Conservation (phyloP, 2,888 invertebrate genomes). For the Sympetrum striolatum region DNA sequence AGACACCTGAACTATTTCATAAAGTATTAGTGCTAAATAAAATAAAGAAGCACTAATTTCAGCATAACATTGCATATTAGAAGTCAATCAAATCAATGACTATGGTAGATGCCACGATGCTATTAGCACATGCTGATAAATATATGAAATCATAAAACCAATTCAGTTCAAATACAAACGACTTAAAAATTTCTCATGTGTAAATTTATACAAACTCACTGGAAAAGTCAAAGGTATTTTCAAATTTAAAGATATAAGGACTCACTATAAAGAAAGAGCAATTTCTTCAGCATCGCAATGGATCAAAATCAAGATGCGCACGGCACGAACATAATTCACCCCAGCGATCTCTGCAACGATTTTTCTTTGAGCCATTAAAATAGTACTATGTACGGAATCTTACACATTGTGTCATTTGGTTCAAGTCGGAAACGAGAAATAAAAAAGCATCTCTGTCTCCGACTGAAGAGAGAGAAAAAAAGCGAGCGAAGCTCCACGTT, state of each 20-base stretch:
- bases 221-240: too few relatives aligned
- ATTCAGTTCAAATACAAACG: too few relatives aligned
- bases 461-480: neutral
- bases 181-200: too few relatives aligned
- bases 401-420: neutral
- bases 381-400: neutral
- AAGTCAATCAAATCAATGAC: too few relatives aligned
- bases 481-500: neutral
- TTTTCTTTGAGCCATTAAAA: neutral
- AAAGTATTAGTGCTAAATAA: too few relatives aligned
- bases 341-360: neutral
- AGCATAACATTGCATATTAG: too few relatives aligned
- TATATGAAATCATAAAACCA: too few relatives aligned
- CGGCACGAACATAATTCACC: neutral
- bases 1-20: too few relatives aligned
- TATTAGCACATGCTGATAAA: too few relatives aligned
- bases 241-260: neutral
- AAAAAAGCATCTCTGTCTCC: neutral
- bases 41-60: too few relatives aligned
- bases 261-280: neutral
- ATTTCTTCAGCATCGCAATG: neutral
- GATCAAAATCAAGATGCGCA: neutral
- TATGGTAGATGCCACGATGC: too few relatives aligned
- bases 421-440: neutral
- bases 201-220: too few relatives aligned